Conservation (phyloP, 2,888 invertebrate species). For the Lasioglossum villosulum region DNA sequence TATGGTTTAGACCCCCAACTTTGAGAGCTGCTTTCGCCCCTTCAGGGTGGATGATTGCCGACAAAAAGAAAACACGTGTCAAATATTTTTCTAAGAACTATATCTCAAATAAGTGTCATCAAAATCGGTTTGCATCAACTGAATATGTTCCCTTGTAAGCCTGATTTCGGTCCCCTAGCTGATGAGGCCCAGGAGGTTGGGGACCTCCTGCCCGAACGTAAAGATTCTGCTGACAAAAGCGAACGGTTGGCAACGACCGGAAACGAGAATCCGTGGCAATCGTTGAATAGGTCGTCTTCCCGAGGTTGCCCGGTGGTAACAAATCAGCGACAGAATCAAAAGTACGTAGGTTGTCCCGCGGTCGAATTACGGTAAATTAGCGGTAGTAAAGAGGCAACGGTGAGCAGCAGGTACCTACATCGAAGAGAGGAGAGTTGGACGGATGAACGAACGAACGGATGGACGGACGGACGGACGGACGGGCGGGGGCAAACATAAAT, state of each 20-base stretch:
- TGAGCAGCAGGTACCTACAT: slow-evolving; percentile 80
- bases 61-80: too few species aligned
- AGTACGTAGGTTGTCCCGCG: slow-evolving; percentile 69
- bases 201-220: neutral
- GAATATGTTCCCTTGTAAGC: too few species aligned
- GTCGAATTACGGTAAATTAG: slow-evolving; percentile 82
- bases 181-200: neutral
- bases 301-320: slow-evolving; percentile 59
- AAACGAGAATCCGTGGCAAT: slow-evolving; percentile 51
- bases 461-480: slow-evolving; percentile 69
- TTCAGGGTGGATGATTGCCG: too few species aligned
- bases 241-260: slow-evolving; percentile 43
- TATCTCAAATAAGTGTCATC: too few species aligned
- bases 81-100: too few species aligned
- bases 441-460: slow-evolving; percentile 64
- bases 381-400: slow-evolving; percentile 78
- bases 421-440: slow-evolving; percentile 71
- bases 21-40: too few species aligned
- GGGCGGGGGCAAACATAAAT: slow-evolving; percentile 83
- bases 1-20: too few species aligned
- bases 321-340: slow-evolving; percentile 72
- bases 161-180: too few species aligned
- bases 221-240: neutral
- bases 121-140: too few species aligned
- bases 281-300: slow-evolving; percentile 38